Percentiles rank a stretch among this genome's conserved stretches.
Conservation (phyloP, 2,888 invertebrate species). For the Cinara cedri region DNA sequence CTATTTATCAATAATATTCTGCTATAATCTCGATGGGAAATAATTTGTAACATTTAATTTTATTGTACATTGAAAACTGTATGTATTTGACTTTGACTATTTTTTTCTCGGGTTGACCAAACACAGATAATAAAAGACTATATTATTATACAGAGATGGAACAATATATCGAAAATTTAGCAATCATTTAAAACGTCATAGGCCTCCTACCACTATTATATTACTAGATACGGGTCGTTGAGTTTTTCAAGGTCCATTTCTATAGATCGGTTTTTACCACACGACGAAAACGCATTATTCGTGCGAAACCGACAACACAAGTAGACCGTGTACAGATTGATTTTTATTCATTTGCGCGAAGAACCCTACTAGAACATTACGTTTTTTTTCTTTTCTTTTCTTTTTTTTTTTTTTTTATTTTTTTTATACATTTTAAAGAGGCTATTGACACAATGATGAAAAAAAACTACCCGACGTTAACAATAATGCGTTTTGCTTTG, state of each 20-base stretch:
- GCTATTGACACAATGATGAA: slow-evolving; percentile 12
- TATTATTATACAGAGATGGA: too few relatives aligned
- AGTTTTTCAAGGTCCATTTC: slow-evolving; percentile 24
- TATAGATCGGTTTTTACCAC: background rate
- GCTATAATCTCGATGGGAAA: too few relatives aligned
- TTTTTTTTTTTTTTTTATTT: slow-evolving; percentile 30
- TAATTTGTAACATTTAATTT: background rate
- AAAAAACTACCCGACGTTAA: slow-evolving; percentile 29
- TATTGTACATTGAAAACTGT: too few relatives aligned
- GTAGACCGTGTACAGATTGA: slow-evolving; percentile 48
- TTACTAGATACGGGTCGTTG: slow-evolving; percentile 35
- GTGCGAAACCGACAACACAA: slow-evolving; percentile 38
- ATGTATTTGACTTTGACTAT: too few relatives aligned
- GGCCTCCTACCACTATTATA: slow-evolving; percentile 21
- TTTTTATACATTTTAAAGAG: slow-evolving; percentile 29
- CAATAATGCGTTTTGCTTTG: slow-evolving; percentile 30
- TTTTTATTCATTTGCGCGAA: slow-evolving; percentile 31
- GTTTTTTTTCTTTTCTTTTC: slow-evolving; percentile 11
- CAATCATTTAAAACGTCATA: slow-evolving; percentile 1
- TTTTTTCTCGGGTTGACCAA: too few relatives aligned
- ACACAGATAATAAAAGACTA: too few relatives aligned
- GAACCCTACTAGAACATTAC: background rate
- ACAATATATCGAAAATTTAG: background rate
- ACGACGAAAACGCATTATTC: background rate
- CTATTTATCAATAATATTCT: too few relatives aligned